phyloP scores from a whole-genome alignment of 2,888 invertebrate species.

The Molorchus minor region DNA sequence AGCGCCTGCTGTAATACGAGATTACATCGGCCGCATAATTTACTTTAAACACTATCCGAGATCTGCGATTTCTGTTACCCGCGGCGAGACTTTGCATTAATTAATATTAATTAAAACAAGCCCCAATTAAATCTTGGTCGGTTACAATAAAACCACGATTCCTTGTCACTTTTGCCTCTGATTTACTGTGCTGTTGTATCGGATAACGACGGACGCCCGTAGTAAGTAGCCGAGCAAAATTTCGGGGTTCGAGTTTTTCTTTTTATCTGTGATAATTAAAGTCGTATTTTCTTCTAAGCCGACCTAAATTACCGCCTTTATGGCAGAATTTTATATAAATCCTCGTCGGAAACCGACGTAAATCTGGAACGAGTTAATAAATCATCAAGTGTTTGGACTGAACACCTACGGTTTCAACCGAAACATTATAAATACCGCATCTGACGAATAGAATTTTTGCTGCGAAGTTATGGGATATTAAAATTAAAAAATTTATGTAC shows the following conservation, averaged over 20 bases:
- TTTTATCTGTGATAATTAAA: no score
- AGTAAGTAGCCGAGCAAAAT: no score
- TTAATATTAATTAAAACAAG: slow-evolving; percentile 52
- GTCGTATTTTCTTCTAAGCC: no score
- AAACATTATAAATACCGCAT: neutral
- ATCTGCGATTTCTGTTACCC: slow-evolving; percentile 36
- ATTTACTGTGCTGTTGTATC: slow-evolving; percentile 11
- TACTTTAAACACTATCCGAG: slow-evolving; percentile 33
- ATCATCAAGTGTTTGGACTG: neutral
- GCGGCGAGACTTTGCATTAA: slow-evolving; percentile 48
- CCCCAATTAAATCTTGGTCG: slow-evolving; percentile 43
- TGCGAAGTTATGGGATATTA: neutral
- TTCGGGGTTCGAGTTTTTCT: no score
- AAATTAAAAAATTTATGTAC: neutral
- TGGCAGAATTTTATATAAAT: no score
- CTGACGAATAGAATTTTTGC: neutral
- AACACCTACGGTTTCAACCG: neutral
- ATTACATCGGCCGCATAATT: slow-evolving; percentile 19
- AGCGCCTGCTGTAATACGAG: slow-evolving; percentile 19
- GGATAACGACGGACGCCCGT: no score
- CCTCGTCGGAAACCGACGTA: neutral
- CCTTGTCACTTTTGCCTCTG: slow-evolving; percentile 18
- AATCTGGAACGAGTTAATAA: neutral
- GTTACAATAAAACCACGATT: slow-evolving; percentile 30
- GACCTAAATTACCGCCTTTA: no score